phyloP scores from a whole-genome alignment of 1,140 invertebrate genomes.

The Drosophila murphyi region DNA sequence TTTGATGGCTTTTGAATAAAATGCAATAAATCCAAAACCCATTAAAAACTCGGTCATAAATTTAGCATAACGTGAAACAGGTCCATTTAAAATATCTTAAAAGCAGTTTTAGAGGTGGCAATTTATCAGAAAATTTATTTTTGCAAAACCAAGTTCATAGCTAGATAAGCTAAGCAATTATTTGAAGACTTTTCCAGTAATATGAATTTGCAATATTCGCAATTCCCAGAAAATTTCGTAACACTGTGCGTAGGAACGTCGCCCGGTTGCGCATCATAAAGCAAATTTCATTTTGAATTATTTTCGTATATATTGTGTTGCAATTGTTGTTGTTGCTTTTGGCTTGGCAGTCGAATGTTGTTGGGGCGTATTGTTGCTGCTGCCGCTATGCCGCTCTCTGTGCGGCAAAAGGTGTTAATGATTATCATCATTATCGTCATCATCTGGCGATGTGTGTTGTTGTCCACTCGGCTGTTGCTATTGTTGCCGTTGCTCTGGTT shows the following conservation, averaged over 20 bases:
- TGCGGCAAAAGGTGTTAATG: constrained; percentile 83
- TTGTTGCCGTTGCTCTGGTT: background rate
- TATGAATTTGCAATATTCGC: background rate
- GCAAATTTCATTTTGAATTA: constrained; percentile 84
- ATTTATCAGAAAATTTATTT: background rate
- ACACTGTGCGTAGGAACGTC: constrained; percentile 70
- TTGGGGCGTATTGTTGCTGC: constrained; percentile 64
- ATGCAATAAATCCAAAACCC: background rate
- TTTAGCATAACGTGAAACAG: background rate
- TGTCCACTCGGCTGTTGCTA: constrained; percentile 7
- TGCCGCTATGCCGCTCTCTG: constrained; percentile 49
- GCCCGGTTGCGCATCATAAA: constrained; percentile 83
- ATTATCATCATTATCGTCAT: constrained; percentile 77
- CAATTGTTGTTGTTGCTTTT: constrained; percentile 24
- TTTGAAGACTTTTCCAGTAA: background rate
- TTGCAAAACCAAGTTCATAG: background rate
- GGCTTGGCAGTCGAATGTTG: constrained; percentile 43
- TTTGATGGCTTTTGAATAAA: background rate
- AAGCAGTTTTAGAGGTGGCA: background rate
- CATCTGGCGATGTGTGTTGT: constrained; percentile 36
- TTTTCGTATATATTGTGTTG: constrained; percentile 72
- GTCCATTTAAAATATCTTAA: background rate
- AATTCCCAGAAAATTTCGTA: background rate
- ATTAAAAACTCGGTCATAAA: background rate
- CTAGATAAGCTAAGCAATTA: background rate